phyloP scores from a whole-genome alignment of 2,888 invertebrate genomes.

The Zygaena filipendulae region DNA sequence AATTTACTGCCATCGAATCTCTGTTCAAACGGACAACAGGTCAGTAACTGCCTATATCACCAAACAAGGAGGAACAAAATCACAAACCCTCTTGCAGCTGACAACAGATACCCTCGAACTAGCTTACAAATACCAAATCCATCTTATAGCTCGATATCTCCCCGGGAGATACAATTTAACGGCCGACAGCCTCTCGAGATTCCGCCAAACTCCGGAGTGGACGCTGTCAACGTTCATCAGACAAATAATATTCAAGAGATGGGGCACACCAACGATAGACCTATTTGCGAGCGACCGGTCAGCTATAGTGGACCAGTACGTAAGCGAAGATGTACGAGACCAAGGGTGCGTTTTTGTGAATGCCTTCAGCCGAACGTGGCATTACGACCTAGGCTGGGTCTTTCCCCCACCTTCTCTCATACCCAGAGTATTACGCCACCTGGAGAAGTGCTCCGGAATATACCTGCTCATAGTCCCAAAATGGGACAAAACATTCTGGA shows the following conservation, averaged over 20 bases:
- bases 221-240: constrained; percentile 6
- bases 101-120: constrained; percentile 6
- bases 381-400: constrained; percentile 16
- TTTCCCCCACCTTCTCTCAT: constrained; percentile 18
- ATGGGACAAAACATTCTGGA: constrained; percentile 17
- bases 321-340: constrained; percentile 11
- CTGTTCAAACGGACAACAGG: constrained; percentile 14
- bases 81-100: constrained; percentile 2
- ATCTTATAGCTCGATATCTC: constrained; percentile 14
- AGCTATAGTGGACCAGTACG: constrained; percentile 14
- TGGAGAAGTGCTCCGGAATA: constrained; percentile 10
- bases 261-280: constrained; percentile 12
- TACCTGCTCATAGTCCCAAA: constrained; percentile 15
- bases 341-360: constrained; percentile 6
- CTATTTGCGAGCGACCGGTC: constrained; percentile 15
- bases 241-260: constrained; percentile 7
- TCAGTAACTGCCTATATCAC: constrained; percentile 9
- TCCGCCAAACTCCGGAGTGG: constrained; percentile 10
- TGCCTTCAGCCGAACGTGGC: constrained; percentile 17
- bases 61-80: constrained; percentile 15
- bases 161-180: constrained; percentile 15
- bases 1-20: constrained; percentile 7
- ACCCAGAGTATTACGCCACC: constrained; percentile 15
- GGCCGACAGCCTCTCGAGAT: constrained; percentile 16
- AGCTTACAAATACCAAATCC: constrained; percentile 1